Percentiles rank a stretch among this genome's conserved stretches.
phyloP scores from a whole-genome alignment of 2,113 vertebrate genomes.

The Neogale vison region DNA sequence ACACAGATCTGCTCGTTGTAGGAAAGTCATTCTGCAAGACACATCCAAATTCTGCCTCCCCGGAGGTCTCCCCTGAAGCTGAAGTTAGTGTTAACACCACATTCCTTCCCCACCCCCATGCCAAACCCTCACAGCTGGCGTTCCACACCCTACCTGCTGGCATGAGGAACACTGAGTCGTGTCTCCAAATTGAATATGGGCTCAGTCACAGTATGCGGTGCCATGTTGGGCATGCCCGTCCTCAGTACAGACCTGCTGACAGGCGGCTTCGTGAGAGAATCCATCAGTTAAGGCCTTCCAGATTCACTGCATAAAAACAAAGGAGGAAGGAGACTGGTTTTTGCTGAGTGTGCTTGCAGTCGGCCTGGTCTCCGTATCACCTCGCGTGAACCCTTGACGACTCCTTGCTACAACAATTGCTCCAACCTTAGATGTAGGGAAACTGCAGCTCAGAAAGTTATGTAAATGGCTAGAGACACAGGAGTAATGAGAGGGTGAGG shows the following conservation, averaged over 20 bases:
- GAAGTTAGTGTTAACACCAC: fast-evolving
- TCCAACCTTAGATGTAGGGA: background rate
- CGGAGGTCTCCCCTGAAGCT: background rate
- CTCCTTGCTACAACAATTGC: background rate
- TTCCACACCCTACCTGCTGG: background rate
- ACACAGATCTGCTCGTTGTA: fast-evolving
- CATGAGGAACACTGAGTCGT: fast-evolving
- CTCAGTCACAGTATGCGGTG: background rate
- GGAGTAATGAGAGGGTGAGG: background rate
- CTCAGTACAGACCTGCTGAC: fast-evolving
- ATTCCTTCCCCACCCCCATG: background rate
- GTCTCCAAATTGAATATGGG: background rate
- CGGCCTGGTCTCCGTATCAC: background rate
- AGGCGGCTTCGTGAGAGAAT: fast-evolving
- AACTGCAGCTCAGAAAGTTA: background rate
- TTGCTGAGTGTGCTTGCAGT: background rate
- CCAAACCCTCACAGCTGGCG: background rate
- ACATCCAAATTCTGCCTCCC: background rate
- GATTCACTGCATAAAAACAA: background rate
- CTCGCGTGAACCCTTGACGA: background rate
- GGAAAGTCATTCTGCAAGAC: background rate
- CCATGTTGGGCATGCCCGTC: fast-evolving
- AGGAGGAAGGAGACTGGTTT: background rate
- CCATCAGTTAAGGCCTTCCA: background rate
- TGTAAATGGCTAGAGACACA: background rate